Base-by-base conservation (phyloP, 1,140 invertebrate genomes). In the Drosophila leontia region DNA sequence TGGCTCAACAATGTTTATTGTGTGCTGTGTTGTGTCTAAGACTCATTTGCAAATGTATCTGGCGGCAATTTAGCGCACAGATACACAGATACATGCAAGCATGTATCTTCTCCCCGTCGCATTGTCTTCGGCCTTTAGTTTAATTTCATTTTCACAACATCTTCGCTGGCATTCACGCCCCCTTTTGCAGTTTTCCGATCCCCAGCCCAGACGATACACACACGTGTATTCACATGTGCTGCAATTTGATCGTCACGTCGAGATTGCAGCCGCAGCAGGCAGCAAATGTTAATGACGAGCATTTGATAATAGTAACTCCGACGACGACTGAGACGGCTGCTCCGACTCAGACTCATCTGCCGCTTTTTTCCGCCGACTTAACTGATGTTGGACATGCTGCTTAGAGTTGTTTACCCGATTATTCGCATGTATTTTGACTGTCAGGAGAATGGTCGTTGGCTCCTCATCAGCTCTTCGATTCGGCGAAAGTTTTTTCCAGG, bases 121-220 rank as follows among this genome's bases (percentile, higher is more conserved):
- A 86, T 87, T 88, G 83, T 88, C 80, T 68, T 64, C 32, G 48
- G 64, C 74, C 75, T 82, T 78, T 78, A 75, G 77, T 84, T 87
- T 87, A 88, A 87, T 87, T 88, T 84, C 59, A 87, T 87, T 88
- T 86, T 88, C 84, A 87, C 82, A 86, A 82, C 61, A 80, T 48
- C 56, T 47, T 55, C 53, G 53, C 57, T 60, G 67, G 60, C 47
- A 70, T 57, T 41, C 70, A 56, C 58, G 35, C 51, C 59, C 50
- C 34, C 48, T 47, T 23, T 15, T 53, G 26, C 47, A 44, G 37
- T 60, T 35, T 45, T 37, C 62, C 39, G 56, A 44, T 29, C 34
- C 61, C 45, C 41, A 32, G 35, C 9, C 47, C n/a, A n/a, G 59
- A 45, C 26, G 26, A 29, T 29, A 29, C 39, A 60, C 75, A 82